Conservation (phyloP, 2,113 vertebrate genomes). For the Crocuta crocuta region DNA sequence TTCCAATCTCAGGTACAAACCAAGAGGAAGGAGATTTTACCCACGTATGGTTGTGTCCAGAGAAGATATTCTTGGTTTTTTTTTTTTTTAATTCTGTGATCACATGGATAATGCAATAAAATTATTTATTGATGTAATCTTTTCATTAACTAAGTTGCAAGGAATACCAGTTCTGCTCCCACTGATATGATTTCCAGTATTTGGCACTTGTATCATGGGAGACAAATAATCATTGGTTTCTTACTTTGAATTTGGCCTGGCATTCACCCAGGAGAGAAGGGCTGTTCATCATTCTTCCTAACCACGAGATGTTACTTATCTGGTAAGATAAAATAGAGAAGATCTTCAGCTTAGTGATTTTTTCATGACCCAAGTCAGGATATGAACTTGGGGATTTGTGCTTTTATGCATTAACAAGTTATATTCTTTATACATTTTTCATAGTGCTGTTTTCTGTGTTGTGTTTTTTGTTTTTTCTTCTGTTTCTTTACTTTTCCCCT, state of each 20-base stretch:
- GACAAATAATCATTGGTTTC: neutral
- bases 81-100: neutral
- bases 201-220: neutral
- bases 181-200: neutral
- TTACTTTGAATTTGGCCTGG: neutral
- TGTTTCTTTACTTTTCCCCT: neutral
- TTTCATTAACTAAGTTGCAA: conserved; percentile 4
- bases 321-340: neutral
- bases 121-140: neutral
- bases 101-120: neutral
- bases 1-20: neutral
- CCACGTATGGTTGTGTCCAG: neutral
- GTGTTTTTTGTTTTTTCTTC: neutral
- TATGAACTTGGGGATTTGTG: neutral
- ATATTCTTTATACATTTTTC: neutral
- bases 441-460: neutral
- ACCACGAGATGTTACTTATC: neutral
- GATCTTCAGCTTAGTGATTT: neutral
- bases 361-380: neutral
- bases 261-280: neutral
- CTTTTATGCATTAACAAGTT: neutral
- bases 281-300: neutral
- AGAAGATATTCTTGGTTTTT: neutral
- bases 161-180: neutral
- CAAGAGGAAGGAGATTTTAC: neutral